Evolutionary conservation across 1,140 invertebrate species (phyloP).

Genomic region (silkworm (Bombyx mori)): ASM3026992v2 NC_085135.1:8072501-8073000

Average conservation of each 20-base stretch:
- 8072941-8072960: slow-evolving; percentile 17
- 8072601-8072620: slow-evolving; percentile 5
- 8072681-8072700: slow-evolving; percentile 7
- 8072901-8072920: slow-evolving; percentile 21
- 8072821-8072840: slow-evolving; percentile 6
- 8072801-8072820: too few species aligned
- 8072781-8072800: too few species aligned
- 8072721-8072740: background rate
- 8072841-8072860: slow-evolving; percentile 8
- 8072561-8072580: background rate
- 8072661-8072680: background rate
- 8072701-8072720: slow-evolving; percentile 15
- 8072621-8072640: slow-evolving; percentile 2
- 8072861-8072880: slow-evolving; percentile 24
- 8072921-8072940: slow-evolving; percentile 18
- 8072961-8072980: slow-evolving; percentile 16
- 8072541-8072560: background rate
- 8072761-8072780: slow-evolving; percentile 20
- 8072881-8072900: slow-evolving; percentile 19
- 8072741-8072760: background rate
- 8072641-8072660: background rate
- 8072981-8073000: slow-evolving; percentile 12
- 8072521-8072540: background rate
- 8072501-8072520: background rate
- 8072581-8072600: slow-evolving; percentile 1